phyloP scores from a whole-genome alignment of 2,113 vertebrate species.

The Peucedramus taeniatus region DNA sequence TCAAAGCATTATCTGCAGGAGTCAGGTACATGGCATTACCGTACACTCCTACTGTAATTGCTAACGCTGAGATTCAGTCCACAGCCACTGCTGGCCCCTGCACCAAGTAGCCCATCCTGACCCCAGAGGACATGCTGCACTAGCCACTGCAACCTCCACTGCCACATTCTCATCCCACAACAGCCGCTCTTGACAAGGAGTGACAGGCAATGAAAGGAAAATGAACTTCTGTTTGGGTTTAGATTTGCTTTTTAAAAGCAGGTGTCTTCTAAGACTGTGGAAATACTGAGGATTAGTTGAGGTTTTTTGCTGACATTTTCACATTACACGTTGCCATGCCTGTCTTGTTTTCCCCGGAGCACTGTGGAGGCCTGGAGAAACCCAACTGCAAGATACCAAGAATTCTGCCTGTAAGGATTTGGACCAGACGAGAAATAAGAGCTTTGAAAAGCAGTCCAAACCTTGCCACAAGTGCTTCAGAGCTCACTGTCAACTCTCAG shows the following conservation, averaged over 20 bases:
- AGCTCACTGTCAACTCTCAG: background rate
- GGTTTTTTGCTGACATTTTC: background rate
- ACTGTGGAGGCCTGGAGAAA: background rate
- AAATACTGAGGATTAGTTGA: background rate
- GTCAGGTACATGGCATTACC: background rate
- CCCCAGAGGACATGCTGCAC: background rate
- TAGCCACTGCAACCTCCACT: fast-evolving
- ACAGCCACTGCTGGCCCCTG: background rate
- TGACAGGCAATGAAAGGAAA: background rate
- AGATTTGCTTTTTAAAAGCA: background rate
- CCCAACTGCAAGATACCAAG: background rate
- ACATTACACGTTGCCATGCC: background rate
- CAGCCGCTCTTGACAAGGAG: background rate
- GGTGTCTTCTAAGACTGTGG: background rate
- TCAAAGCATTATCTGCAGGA: conserved; percentile 1
- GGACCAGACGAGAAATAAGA: background rate
- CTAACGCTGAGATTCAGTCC: background rate
- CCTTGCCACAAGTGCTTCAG: background rate
- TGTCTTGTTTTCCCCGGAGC: background rate
- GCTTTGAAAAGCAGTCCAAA: background rate
- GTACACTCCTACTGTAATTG: background rate
- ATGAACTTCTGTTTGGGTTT: background rate
- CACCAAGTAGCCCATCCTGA: fast-evolving
- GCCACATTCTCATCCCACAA: background rate
- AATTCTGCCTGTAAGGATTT: background rate